Percentiles rank a stretch among this genome's conserved stretches.
phyloP scores from a whole-genome alignment of 2,888 invertebrate genomes.

The Oligia strigilis region DNA sequence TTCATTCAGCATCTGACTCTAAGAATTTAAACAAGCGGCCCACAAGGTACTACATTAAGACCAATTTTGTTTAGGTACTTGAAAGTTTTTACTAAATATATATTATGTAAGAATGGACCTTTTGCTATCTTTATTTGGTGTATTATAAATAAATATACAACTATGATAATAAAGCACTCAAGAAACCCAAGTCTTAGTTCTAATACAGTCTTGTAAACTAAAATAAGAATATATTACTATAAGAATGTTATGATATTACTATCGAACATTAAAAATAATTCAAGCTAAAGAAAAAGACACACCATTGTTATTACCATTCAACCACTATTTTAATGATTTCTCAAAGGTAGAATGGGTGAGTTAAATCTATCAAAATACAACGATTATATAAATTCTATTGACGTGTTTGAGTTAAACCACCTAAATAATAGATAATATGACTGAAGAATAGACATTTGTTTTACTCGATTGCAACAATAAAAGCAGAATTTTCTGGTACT shows the following conservation, averaged over 20 bases:
- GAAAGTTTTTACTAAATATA: no score
- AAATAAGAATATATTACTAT: not conserved
- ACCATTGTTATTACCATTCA: not conserved
- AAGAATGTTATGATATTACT: not conserved
- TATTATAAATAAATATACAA: constrained; percentile 68
- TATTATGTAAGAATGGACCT: constrained; percentile 1
- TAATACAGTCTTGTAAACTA: constrained; percentile 7
- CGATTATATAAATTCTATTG: not conserved
- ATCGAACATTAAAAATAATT: not conserved
- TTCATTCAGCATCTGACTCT: not conserved
- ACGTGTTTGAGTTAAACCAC: not conserved
- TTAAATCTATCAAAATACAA: not conserved
- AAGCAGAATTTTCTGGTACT: no score
- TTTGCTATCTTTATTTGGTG: not conserved
- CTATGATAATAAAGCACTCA: constrained; percentile 29
- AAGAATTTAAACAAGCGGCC: not conserved
- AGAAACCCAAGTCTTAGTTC: constrained; percentile 7
- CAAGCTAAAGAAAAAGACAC: not conserved
- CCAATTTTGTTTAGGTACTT: not conserved
- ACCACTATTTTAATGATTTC: not conserved
- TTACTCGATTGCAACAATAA: not conserved
- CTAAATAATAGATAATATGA: not conserved
- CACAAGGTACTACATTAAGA: not conserved
- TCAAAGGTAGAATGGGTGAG: not conserved
- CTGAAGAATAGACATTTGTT: not conserved